Conservation (phyloP, 2,888 invertebrate genomes). For the Chromoteleia sp. region DNA sequence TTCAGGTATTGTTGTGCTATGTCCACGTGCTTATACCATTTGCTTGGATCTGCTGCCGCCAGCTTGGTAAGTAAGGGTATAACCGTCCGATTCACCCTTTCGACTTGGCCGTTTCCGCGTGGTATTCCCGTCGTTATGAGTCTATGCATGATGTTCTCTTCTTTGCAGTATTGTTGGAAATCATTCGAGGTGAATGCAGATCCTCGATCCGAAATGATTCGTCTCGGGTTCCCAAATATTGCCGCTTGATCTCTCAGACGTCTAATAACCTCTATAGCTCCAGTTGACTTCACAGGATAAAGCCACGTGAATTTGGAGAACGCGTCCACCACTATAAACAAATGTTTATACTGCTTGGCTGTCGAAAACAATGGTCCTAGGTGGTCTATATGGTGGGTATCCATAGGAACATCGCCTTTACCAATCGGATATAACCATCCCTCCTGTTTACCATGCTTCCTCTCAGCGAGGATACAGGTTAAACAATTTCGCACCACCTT, state of each 20-base stretch:
- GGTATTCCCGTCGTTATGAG: background rate
- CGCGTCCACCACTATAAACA: background rate
- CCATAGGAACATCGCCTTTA: background rate
- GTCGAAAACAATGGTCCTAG: background rate
- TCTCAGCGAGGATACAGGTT: background rate
- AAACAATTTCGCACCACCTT: background rate
- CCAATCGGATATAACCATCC: background rate
- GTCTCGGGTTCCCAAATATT: background rate
- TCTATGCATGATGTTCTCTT: too few species aligned
- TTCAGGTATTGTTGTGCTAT: background rate
- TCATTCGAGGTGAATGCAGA: background rate
- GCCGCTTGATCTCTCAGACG: background rate
- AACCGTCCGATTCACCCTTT: background rate
- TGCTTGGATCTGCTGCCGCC: background rate
- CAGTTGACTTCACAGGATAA: background rate
- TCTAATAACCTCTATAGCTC: too few species aligned
- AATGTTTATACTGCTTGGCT: background rate
- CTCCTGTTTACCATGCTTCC: background rate
- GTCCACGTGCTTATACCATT: slow-evolving; percentile 1
- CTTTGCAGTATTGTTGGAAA: background rate
- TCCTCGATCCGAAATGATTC: background rate
- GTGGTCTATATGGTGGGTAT: slow-evolving; percentile 3
- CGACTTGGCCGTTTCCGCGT: background rate
- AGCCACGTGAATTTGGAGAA: background rate
- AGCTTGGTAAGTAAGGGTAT: background rate